phyloP scores from a whole-genome alignment of 2,888 invertebrate species.

The Caenorhabditis sp. region DNA sequence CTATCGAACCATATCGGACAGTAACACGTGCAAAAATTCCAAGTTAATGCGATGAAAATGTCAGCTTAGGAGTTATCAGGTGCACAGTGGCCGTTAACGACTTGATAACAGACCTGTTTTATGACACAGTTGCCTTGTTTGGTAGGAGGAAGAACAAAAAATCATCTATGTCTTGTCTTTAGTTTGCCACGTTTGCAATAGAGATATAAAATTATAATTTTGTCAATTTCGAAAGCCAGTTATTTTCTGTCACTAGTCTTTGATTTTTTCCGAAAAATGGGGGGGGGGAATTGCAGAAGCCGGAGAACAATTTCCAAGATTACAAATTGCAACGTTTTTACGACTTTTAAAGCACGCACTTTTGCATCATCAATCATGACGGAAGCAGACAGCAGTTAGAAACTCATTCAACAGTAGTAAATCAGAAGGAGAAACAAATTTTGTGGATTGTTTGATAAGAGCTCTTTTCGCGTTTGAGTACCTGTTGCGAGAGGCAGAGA shows the following conservation, averaged over 20 bases:
- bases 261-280: neutral
- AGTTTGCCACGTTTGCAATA: slow-evolving; percentile 13
- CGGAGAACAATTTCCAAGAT: slow-evolving; percentile 25
- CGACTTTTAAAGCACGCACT: slow-evolving; percentile 27
- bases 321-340: slow-evolving; percentile 36
- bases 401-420: slow-evolving; percentile 41
- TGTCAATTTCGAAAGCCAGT: neutral
- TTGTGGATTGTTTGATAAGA: slow-evolving; percentile 37
- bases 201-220: too few relatives aligned
- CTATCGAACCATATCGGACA: slow-evolving; percentile 24
- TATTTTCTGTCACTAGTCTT: neutral
- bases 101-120: slow-evolving; percentile 43
- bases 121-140: slow-evolving; percentile 25
- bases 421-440: slow-evolving; percentile 46
- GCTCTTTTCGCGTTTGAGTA: slow-evolving; percentile 24
- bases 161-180: slow-evolving; percentile 10
- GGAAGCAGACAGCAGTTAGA: slow-evolving; percentile 13
- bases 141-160: slow-evolving; percentile 41
- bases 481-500: slow-evolving; percentile 44
- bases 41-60: slow-evolving; percentile 59
- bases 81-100: slow-evolving; percentile 58
- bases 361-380: slow-evolving; percentile 44
- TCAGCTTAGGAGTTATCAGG: slow-evolving; percentile 54
- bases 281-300: neutral
- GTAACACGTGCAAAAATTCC: slow-evolving; percentile 15